Conservation (phyloP, 1,140 invertebrate species). For the Drosophila subpulchrella region DNA sequence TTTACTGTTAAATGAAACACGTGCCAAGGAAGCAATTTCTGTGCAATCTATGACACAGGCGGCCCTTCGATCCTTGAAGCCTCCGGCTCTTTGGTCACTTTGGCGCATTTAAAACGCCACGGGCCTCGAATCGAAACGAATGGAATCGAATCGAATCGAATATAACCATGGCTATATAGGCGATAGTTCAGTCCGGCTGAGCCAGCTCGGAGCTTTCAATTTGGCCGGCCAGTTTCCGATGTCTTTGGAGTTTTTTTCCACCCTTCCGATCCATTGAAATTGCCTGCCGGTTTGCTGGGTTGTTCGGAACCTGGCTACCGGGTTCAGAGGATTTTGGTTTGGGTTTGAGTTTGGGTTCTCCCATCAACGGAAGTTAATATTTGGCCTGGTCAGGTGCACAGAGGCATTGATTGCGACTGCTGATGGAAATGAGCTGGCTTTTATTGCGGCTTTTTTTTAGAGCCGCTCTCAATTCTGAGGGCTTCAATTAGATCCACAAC, state of each 20-base stretch:
- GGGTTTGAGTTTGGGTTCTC: slow-evolving; percentile 18
- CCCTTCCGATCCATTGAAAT: slow-evolving; percentile 14
- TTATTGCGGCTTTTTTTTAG: slow-evolving; percentile 33
- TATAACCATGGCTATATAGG: slow-evolving; percentile 13
- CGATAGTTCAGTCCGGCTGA: slow-evolving; percentile 22
- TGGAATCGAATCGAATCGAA: slow-evolving; percentile 10
- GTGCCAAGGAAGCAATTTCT: slow-evolving; percentile 80
- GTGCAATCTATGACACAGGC: slow-evolving; percentile 67
- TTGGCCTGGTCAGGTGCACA: slow-evolving; percentile 39
- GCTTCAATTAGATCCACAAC: slow-evolving; percentile 40
- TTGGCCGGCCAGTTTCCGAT: slow-evolving; percentile 61
- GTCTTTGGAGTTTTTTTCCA: slow-evolving; percentile 27
- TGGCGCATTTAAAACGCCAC: slow-evolving; percentile 65
- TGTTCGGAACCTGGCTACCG: slow-evolving; percentile 7
- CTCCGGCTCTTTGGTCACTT: slow-evolving; percentile 60
- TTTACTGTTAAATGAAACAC: slow-evolving; percentile 80
- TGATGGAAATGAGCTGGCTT: slow-evolving; percentile 38
- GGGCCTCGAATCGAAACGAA: slow-evolving; percentile 35
- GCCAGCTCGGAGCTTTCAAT: slow-evolving; percentile 58
- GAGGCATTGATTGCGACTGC: slow-evolving; percentile 35
- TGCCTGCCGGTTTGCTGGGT: slow-evolving; percentile 21
- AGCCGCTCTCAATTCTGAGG: slow-evolving; percentile 9
- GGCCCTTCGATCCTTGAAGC: slow-evolving; percentile 37
- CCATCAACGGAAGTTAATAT: slow-evolving; percentile 57
- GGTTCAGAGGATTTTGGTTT: background rate